Conservation (phyloP, 2,113 vertebrate species). For the Orthonyx spaldingii region DNA sequence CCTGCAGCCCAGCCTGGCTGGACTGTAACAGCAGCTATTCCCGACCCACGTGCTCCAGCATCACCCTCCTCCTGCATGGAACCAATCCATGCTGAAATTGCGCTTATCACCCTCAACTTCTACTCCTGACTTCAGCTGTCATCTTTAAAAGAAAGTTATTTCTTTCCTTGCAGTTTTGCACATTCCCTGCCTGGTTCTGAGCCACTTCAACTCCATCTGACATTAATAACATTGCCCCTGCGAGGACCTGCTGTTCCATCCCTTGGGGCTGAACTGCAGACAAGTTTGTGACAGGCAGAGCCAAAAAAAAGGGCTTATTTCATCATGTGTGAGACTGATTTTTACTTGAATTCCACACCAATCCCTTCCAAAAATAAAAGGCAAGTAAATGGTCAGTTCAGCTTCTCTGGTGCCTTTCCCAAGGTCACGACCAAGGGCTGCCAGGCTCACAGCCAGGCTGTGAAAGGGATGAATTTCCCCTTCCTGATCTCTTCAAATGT, state of each 20-base stretch:
- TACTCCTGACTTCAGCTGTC: not conserved
- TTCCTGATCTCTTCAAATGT: not conserved
- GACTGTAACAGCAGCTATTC: not conserved
- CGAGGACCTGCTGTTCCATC: not conserved
- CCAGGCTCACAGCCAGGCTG: not conserved
- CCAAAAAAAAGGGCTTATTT: not conserved
- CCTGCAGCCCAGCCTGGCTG: not conserved
- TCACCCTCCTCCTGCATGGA: not conserved
- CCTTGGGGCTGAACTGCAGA: not conserved
- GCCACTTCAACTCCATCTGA: not conserved
- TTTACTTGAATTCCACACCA: not conserved
- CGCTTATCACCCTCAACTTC: not conserved
- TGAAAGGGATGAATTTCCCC: not conserved
- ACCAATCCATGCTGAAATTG: not conserved
- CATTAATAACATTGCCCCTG: not conserved
- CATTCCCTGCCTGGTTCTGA: not conserved
- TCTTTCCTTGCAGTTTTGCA: not conserved
- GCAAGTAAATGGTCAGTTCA: slow-evolving; percentile 16
- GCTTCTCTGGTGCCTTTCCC: not conserved
- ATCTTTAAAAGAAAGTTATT: not conserved
- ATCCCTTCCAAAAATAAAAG: slow-evolving; percentile 16
- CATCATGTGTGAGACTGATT: not conserved
- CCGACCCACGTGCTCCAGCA: not conserved
- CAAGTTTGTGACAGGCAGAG: not conserved
- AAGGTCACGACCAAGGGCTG: slow-evolving; percentile 23